Conservation (phyloP, 2,888 invertebrate genomes). For the Heterodera filipjevi region DNA sequence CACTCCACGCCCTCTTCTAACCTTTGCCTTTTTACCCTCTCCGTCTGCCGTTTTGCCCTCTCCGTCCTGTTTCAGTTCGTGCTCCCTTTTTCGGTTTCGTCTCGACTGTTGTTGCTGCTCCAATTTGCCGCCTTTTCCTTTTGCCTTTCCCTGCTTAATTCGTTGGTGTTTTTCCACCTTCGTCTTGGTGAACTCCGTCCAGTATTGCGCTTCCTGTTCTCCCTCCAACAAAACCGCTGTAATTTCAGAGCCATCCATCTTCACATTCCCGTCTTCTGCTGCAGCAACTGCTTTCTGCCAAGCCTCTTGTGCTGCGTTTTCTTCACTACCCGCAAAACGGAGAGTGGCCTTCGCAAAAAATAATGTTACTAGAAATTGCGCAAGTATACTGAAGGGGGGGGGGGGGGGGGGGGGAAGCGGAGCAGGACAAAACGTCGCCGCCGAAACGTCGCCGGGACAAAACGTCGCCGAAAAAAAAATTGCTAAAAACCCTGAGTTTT, state of each 20-base stretch:
- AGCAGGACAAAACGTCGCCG: too few species aligned
- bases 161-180: slow-evolving; percentile 30
- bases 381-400: too few species aligned
- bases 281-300: slow-evolving; percentile 56
- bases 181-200: slow-evolving; percentile 45
- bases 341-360: slow-evolving; percentile 33
- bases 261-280: slow-evolving; percentile 52
- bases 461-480: too few species aligned
- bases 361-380: too few species aligned
- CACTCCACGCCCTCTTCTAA: slow-evolving; percentile 12
- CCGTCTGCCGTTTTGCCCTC: slow-evolving; percentile 29
- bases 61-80: slow-evolving; percentile 23
- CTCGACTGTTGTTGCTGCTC: slow-evolving; percentile 15
- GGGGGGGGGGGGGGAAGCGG: too few species aligned
- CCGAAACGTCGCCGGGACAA: too few species aligned
- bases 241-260: slow-evolving; percentile 47
- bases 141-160: not conserved
- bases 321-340: slow-evolving; percentile 43
- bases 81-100: slow-evolving; percentile 23
- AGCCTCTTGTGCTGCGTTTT: slow-evolving; percentile 51
- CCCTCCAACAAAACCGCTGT: slow-evolving; percentile 51
- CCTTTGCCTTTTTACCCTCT: slow-evolving; percentile 32
- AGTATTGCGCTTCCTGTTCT: slow-evolving; percentile 62
- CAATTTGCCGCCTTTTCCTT: slow-evolving; percentile 17
- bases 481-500: too few species aligned